phyloP scores from a whole-genome alignment of 2,113 vertebrate genomes.

The Geococcyx californianus region DNA sequence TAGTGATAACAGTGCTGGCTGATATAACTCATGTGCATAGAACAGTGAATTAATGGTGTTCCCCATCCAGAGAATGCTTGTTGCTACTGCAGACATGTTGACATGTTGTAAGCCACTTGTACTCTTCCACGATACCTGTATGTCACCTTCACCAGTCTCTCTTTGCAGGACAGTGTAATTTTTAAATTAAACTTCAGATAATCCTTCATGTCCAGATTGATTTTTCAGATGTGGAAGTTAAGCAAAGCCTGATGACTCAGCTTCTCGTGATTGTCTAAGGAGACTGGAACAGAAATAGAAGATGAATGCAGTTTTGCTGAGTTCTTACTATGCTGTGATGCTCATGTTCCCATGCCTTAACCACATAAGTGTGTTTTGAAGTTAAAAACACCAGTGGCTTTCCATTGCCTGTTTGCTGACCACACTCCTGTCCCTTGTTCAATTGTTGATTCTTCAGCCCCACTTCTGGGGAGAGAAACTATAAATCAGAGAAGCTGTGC shows the following conservation, averaged over 20 bases:
- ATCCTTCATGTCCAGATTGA: not conserved
- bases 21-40: not conserved
- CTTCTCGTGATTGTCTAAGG: not conserved
- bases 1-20: not conserved
- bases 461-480: not conserved
- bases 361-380: not conserved
- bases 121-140: not conserved
- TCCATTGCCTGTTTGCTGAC: not conserved
- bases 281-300: not conserved
- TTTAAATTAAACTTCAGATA: not conserved
- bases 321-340: not conserved
- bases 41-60: not conserved
- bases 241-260: not conserved
- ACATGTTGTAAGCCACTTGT: rapidly evolving
- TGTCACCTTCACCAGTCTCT: not conserved
- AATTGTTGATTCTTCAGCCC: not conserved
- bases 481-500: not conserved
- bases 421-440: not conserved
- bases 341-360: not conserved
- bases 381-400: not conserved
- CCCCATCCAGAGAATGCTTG: not conserved
- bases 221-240: not conserved
- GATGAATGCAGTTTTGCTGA: not conserved
- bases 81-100: not conserved
- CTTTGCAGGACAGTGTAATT: not conserved